phyloP scores from a whole-genome alignment of 2,797 vertebrate genomes.

The Thripadectes ignobilis region DNA sequence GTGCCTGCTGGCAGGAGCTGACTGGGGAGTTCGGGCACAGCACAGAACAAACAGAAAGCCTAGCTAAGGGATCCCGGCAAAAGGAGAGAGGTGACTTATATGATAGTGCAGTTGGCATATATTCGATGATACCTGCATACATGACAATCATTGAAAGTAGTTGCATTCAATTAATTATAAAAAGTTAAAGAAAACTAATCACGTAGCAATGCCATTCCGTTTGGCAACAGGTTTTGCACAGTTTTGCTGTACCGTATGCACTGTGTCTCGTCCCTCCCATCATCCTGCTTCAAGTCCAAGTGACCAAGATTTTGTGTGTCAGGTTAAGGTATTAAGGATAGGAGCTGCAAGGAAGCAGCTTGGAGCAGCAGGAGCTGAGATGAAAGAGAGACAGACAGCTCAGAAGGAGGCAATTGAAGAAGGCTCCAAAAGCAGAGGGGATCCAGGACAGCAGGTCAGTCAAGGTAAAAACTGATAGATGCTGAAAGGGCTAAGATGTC shows the following conservation, averaged over 20 bases:
- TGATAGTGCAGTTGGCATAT: neutral
- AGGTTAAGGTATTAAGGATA: neutral
- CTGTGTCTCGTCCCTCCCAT: neutral
- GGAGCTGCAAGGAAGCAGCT: neutral
- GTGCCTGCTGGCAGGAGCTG: neutral
- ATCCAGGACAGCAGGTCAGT: neutral
- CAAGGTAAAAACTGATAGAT: neutral
- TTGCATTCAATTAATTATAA: neutral
- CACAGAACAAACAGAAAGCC: neutral
- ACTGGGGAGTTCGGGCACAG: neutral
- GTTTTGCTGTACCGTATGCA: neutral
- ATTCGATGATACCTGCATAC: neutral
- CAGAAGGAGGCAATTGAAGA: neutral
- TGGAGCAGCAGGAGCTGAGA: neutral
- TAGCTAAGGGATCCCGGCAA: neutral
- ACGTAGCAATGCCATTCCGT: neutral
- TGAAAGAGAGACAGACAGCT: neutral
- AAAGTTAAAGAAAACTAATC: neutral
- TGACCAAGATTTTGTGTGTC: neutral
- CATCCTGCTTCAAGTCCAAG: neutral
- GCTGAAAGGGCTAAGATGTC: neutral
- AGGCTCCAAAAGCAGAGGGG: neutral
- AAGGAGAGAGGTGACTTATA: neutral
- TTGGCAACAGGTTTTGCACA: neutral
- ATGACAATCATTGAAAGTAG: neutral